These are phyloP conservation scores for Cirrhinus mrigala DNA, from an alignment of 2,797 vertebrate genomes.

Conservation along the genomic window DNA sequence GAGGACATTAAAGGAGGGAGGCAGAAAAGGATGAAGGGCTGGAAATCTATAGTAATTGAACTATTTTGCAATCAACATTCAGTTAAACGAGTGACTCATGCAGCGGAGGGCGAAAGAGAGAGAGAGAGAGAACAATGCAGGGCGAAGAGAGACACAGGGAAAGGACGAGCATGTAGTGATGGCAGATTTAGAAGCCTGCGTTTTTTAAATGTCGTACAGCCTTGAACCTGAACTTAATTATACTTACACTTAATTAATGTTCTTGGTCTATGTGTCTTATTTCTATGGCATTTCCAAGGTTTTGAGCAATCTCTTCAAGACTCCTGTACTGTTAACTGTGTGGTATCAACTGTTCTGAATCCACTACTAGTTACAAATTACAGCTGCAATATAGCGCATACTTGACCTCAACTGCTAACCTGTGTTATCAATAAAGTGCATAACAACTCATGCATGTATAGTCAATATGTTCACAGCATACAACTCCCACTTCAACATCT, in stretches of 20 bases:
- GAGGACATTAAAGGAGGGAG: conserved; percentile 57
- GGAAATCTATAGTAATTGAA: conserved; percentile 50
- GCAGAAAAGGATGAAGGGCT: conserved; percentile 49
- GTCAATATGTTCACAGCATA: background rate
- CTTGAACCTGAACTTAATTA: background rate
- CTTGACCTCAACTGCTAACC: background rate
- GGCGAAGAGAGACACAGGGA: conserved; percentile 3
- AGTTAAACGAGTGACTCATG: conserved; percentile 29
- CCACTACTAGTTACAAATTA: background rate
- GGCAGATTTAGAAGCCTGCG: background rate
- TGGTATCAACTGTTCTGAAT: background rate
- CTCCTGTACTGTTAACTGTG: background rate
- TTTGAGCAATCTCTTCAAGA: background rate
- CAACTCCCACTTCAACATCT: background rate
- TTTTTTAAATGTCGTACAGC: background rate
- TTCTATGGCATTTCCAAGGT: background rate
- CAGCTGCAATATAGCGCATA: background rate
- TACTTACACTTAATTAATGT: background rate
- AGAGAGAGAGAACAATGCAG: conserved; percentile 32
- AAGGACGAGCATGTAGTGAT: background rate
- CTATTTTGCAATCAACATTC: conserved; percentile 52
- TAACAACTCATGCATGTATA: background rate
- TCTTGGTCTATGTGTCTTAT: background rate
- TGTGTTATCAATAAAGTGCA: background rate
- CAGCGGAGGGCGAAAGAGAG: background rate